A percentile compares a stretch with the other conserved stretches of the same genome.
Conservation (phyloP, 1,140 invertebrate species). For the Laupala kohalensis region DNA sequence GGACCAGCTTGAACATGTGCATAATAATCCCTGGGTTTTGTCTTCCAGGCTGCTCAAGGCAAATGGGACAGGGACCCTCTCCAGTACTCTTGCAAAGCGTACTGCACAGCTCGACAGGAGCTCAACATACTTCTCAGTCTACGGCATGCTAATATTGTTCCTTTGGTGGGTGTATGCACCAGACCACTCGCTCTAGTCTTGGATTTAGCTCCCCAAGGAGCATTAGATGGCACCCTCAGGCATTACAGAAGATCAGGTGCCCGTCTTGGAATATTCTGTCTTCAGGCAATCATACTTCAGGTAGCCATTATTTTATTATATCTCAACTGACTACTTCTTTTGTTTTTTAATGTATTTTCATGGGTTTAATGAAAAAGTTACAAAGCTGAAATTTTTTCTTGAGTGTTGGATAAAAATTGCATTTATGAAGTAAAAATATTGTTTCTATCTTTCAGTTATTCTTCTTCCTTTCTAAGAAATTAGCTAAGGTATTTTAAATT, state of each 20-base stretch:
- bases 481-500: no score
- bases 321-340: no score
- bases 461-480: no score
- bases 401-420: no score
- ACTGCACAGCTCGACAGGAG: slow-evolving; percentile 89
- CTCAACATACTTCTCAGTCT: slow-evolving; percentile 76
- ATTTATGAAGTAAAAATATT: no score
- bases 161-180: slow-evolving; percentile 75
- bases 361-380: no score
- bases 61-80: slow-evolving; percentile 86
- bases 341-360: no score
- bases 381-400: no score
- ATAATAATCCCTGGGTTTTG: no score
- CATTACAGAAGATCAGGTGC: slow-evolving; percentile 73
- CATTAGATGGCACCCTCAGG: slow-evolving; percentile 67
- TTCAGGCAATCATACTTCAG: slow-evolving; percentile 79
- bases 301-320: no score
- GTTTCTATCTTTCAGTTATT: no score
- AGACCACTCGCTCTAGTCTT: slow-evolving; percentile 83
- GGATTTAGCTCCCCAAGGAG: slow-evolving; percentile 81
- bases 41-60: slow-evolving; percentile 55
- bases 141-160: slow-evolving; percentile 82
- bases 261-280: slow-evolving; percentile 59
- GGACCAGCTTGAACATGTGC: no score
- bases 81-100: slow-evolving; percentile 86